Conservation (phyloP, 2,113 vertebrate genomes). For the Eptesicus fuscus region DNA sequence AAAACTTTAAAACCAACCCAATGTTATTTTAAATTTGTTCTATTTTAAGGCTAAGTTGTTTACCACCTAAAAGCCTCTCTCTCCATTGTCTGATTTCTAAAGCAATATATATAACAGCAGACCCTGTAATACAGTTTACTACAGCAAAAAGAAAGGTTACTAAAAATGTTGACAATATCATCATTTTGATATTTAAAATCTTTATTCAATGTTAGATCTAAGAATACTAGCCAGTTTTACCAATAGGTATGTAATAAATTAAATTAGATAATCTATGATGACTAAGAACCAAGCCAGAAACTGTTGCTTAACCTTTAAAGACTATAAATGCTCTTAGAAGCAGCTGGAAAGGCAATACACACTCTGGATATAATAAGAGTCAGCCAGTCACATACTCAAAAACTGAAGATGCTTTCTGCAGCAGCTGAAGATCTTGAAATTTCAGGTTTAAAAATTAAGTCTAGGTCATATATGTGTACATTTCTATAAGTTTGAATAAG, state of each 20-base stretch:
- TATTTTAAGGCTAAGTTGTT: background rate
- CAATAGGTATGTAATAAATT: background rate
- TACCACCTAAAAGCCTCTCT: background rate
- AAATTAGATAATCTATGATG: background rate
- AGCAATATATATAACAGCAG: background rate
- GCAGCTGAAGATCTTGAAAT: conserved; percentile 1
- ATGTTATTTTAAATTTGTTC: conserved; percentile 18
- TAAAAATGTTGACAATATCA: background rate
- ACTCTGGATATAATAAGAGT: background rate
- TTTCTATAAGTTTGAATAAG: background rate
- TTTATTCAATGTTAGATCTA: background rate
- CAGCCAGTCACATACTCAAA: background rate
- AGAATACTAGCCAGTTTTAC: background rate
- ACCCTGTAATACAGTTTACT: background rate
- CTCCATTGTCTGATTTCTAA: background rate
- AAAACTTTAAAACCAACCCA: conserved; percentile 1
- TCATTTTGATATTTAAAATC: conserved; percentile 21
- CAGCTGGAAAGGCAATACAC: background rate
- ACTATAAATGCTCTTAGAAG: background rate
- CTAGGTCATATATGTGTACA: background rate
- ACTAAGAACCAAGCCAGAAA: background rate
- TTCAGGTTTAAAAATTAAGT: background rate
- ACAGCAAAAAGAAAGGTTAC: background rate
- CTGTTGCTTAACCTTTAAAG: background rate
- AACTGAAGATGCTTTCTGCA: background rate